Evolutionary conservation across 2,888 invertebrate species (phyloP).

Genomic region (Cerastis rubricosa): DNA sequence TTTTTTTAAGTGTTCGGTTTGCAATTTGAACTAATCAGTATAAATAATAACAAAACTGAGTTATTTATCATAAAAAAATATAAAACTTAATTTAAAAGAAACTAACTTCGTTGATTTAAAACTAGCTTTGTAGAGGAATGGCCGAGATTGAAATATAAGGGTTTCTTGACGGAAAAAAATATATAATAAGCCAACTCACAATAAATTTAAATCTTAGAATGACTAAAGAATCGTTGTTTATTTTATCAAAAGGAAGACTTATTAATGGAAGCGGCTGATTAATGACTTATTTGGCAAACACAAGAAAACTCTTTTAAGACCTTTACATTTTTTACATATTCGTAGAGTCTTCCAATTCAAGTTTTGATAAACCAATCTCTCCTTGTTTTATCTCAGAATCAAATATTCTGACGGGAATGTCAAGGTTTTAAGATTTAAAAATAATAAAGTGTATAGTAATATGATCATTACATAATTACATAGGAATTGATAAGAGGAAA

Average conservation of each 20-base stretch:
- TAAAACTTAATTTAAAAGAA: slow-evolving; percentile 50
- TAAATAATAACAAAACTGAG: slow-evolving; percentile 39
- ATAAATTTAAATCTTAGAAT: slow-evolving; percentile 17
- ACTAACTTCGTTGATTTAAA: slow-evolving; percentile 65
- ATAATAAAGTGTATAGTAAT: background rate
- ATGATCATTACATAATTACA: background rate
- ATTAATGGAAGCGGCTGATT: slow-evolving; percentile 27
- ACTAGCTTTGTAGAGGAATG: slow-evolving; percentile 57
- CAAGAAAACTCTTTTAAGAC: slow-evolving; percentile 13
- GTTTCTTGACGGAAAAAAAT: background rate
- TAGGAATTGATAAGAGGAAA: background rate
- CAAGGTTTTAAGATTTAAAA: background rate
- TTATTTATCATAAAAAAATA: slow-evolving; percentile 51
- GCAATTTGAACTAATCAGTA: slow-evolving; percentile 63
- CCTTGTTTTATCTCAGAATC: background rate
- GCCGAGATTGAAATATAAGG: slow-evolving; percentile 51
- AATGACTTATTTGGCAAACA: slow-evolving; percentile 14
- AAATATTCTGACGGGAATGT: background rate
- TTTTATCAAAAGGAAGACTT: slow-evolving; percentile 40
- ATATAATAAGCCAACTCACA: background rate
- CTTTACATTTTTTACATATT: background rate
- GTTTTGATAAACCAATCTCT: background rate
- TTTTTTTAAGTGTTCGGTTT: background rate
- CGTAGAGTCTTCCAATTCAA: slow-evolving; percentile 5
- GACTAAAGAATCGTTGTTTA: slow-evolving; percentile 47